A percentile compares a stretch with the other conserved stretches of the same genome.
Evolutionary conservation across 2,113 vertebrate species (phyloP).

Genomic region (Aramus guarauna): DNA sequence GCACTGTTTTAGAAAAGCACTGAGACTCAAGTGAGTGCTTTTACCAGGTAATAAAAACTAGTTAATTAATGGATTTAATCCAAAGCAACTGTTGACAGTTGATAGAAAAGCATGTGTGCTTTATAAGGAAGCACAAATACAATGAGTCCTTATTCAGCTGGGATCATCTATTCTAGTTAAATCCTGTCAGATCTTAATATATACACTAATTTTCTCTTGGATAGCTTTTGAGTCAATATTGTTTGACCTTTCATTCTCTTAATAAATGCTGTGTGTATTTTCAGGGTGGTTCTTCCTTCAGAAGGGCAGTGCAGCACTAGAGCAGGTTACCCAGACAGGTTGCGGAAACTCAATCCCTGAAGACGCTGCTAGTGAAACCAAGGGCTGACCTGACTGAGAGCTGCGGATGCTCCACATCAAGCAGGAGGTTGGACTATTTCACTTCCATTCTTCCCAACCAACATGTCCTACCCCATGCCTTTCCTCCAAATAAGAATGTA

Average conservation of each 20-base stretch:
- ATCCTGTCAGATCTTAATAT: neutral
- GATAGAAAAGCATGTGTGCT: neutral
- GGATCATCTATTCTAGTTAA: conserved; percentile 17
- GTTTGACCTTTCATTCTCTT: neutral
- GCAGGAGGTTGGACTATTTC: neutral
- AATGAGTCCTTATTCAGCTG: neutral
- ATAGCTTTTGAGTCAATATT: conserved; percentile 9
- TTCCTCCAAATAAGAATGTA: neutral
- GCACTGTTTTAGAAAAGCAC: neutral
- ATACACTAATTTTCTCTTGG: conserved; percentile 4
- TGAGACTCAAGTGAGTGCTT: neutral
- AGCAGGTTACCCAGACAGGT: neutral
- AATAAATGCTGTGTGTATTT: neutral
- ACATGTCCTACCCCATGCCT: neutral
- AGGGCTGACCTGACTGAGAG: neutral
- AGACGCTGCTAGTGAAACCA: neutral
- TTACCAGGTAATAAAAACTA: neutral
- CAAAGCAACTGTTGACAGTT: neutral
- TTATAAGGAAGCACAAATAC: neutral
- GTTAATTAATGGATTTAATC: conserved; percentile 24
- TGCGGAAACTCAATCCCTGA: neutral
- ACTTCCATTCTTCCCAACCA: neutral
- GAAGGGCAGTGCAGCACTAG: neutral
- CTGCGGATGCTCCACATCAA: accelerated
- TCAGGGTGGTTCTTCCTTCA: neutral